Base-by-base conservation (phyloP, 2,113 vertebrate genomes). In the Euleptes europaea region DNA sequence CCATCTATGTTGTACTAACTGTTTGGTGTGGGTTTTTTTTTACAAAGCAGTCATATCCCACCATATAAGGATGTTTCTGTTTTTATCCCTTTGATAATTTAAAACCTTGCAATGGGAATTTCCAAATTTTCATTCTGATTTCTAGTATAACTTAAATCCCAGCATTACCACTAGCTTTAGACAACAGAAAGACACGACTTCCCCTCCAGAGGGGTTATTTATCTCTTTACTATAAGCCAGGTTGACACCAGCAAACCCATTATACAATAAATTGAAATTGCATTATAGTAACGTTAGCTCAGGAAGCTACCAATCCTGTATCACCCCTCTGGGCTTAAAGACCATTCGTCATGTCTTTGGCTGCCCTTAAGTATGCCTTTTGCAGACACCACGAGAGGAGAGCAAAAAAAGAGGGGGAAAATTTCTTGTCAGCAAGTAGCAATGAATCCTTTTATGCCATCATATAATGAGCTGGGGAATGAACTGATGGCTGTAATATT, bases 281-380 rank as follows among this genome's bases (percentile, higher is more conserved):
- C 0, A 0, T 28, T 17, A 67, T 84, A 40, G 65, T 75, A 54
- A 10, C 1, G 3, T 57, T 23, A 72, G 4, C 13, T 10, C 35
- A 54, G 13, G 80, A 80, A 66, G 75, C n/a, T 0, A 0, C 7
- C 5, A 3, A 0, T 0, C 15, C 19, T 11, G 13, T 9, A 21
- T 38, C 76, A 12, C 57, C 63, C 57, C 76, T 26, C 15, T 76
- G 47, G 74, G 31, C 9, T 54, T 51, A 33, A 15, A 4, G 28
- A 31, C n/a, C 19, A 51, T 81, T 35, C 51, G 19, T 26, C 70
- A 40, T 33, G 81, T 54, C 14, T 42, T 83, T 42, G 33, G 23
- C 44, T 71, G 60, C 49, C 8, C 7, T 40, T 42, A 40, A 17
- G 15, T n/a, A 72, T 72, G 49, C 38, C 49, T 38, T 33, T 57